Conservation (phyloP, 2,797 vertebrate species). For the Etheostoma perlongum region DNA sequence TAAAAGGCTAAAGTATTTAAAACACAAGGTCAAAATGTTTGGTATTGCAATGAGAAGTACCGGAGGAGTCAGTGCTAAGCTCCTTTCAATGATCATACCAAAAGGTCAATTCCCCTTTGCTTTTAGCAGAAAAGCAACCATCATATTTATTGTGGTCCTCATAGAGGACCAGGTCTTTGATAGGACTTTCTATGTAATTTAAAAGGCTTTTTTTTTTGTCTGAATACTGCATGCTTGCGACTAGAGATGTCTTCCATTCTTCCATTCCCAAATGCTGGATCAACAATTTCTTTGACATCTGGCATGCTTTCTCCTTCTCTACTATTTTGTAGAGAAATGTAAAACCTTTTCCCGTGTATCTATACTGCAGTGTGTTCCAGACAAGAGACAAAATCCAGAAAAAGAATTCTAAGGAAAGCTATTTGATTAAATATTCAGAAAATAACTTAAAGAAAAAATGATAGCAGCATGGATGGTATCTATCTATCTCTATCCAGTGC, state of each 20-base stretch:
- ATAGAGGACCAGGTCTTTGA: background rate
- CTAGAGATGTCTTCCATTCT: background rate
- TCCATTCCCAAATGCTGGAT: background rate
- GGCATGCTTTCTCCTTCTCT: background rate
- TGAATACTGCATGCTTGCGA: background rate
- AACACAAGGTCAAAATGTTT: conserved; percentile 25
- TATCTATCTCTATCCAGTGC: background rate
- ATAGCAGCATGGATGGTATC: background rate
- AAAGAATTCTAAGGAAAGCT: background rate
- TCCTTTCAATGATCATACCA: background rate
- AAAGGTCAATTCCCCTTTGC: conserved; percentile 24
- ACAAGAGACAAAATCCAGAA: background rate
- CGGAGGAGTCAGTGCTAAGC: background rate
- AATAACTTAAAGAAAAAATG: no score
- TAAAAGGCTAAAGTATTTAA: conserved; percentile 22
- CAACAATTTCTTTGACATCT: conserved; percentile 9
- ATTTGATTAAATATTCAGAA: background rate
- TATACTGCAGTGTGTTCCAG: background rate
- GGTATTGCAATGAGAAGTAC: conserved; percentile 9
- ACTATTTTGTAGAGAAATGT: background rate
- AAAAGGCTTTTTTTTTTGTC: conserved; percentile 6
- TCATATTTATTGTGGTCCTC: background rate
- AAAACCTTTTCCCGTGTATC: background rate
- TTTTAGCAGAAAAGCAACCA: conserved; percentile 3
- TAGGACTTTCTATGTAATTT: background rate